Conservation (phyloP, 2,888 invertebrate genomes). For the Rotaria sp. region DNA sequence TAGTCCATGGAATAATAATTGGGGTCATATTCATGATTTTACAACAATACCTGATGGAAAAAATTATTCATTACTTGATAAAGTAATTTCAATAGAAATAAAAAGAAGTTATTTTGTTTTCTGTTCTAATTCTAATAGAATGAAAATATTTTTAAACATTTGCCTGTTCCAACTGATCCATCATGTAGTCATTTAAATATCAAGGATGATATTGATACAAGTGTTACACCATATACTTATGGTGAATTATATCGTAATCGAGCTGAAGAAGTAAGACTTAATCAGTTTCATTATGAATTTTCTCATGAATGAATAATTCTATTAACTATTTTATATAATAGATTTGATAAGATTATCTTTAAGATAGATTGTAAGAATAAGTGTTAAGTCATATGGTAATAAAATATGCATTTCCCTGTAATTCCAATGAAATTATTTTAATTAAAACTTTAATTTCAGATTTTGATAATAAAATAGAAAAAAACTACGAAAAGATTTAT, state of each 20-base stretch:
- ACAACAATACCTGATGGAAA: conserved; percentile 56
- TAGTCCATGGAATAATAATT: conserved; percentile 60
- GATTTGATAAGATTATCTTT: too few relatives aligned
- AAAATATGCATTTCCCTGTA: too few relatives aligned
- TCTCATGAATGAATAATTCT: too few relatives aligned
- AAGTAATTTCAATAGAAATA: conserved; percentile 43
- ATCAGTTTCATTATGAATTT: too few relatives aligned
- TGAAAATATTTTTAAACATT: background rate
- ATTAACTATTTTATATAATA: too few relatives aligned
- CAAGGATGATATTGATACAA: conserved; percentile 42
- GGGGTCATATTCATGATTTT: conserved; percentile 61
- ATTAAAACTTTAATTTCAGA: too few relatives aligned
- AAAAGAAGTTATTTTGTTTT: background rate
- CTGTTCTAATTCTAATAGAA: background rate
- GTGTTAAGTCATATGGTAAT: too few relatives aligned
- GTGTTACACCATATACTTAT: conserved; percentile 52
- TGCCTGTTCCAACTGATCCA: background rate
- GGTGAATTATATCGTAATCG: conserved; percentile 43
- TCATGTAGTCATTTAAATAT: conserved; percentile 23
- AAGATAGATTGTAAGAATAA: too few relatives aligned
- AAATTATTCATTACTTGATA: conserved; percentile 50
- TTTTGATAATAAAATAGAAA: too few relatives aligned
- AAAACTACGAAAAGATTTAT: too few relatives aligned
- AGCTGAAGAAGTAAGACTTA: background rate
- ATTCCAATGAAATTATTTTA: too few relatives aligned